These are phyloP conservation scores for Podarcis muralis DNA, from an alignment of 2,113 vertebrate genomes.

Conservation along the genomic window DNA sequence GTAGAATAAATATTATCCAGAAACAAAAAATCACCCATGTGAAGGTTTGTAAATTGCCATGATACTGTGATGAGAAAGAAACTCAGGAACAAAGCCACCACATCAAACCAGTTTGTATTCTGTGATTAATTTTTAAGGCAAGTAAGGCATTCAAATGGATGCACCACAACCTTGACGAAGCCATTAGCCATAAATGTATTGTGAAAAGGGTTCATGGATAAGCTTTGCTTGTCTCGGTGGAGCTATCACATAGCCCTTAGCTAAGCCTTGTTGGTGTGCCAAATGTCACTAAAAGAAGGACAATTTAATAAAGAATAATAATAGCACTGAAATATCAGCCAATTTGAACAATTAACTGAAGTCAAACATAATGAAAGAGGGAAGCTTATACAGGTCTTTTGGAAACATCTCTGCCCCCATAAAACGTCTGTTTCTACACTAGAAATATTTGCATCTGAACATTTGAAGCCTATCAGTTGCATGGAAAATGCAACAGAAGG, in stretches of 20 bases:
- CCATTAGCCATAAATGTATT: background rate
- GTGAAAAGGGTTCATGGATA: background rate
- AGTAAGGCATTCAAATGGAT: background rate
- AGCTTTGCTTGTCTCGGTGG: background rate
- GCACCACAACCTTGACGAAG: background rate
- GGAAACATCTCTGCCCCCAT: background rate
- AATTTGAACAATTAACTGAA: background rate
- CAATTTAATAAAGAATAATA: background rate
- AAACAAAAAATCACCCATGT: background rate
- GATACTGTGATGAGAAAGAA: background rate
- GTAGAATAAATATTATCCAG: background rate
- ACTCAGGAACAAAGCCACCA: background rate
- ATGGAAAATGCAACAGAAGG: background rate
- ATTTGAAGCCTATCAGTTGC: background rate
- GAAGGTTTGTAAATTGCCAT: background rate
- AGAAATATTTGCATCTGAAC: background rate
- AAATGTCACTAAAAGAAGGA: background rate
- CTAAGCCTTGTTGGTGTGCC: background rate
- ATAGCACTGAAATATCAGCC: background rate
- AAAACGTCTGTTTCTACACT: background rate
- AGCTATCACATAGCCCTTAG: background rate
- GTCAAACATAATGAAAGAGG: background rate
- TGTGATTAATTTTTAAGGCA: background rate
- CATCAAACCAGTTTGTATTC: background rate
- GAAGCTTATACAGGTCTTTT: background rate